Percentiles rank a stretch among this genome's conserved stretches.
phyloP scores from a whole-genome alignment of 1,140 invertebrate genomes.

The Papilio dardanus region DNA sequence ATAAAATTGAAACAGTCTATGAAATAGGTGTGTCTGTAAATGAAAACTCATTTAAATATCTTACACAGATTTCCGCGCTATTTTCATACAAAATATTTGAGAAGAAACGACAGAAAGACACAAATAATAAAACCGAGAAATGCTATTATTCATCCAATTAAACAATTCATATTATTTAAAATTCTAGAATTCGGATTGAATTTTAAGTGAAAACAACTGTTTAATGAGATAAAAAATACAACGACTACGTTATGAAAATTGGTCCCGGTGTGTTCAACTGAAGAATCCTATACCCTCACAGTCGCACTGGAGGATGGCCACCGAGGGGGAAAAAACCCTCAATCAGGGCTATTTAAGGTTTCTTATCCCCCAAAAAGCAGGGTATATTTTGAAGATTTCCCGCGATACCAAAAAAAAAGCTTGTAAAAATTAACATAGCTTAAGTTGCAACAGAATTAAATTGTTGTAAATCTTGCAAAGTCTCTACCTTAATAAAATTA shows the following conservation, averaged over 20 bases:
- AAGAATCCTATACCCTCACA: too few relatives aligned
- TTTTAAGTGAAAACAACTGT: background rate
- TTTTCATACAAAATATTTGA: slow-evolving; percentile 6
- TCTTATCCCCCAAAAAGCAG: too few relatives aligned
- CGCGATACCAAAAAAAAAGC: too few relatives aligned
- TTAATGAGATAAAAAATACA: too few relatives aligned
- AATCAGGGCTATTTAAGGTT: too few relatives aligned
- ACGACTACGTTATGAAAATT: too few relatives aligned
- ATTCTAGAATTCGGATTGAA: background rate
- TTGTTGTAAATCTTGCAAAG: background rate
- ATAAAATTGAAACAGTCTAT: background rate
- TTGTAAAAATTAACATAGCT: too few relatives aligned
- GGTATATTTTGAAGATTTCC: too few relatives aligned
- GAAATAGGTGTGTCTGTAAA: background rate
- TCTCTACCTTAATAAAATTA: background rate
- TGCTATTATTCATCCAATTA: background rate
- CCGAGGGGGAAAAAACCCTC: too few relatives aligned
- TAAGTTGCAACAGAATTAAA: background rate
- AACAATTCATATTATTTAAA: background rate
- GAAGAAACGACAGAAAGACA: background rate
- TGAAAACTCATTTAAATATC: background rate
- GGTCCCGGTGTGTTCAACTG: too few relatives aligned
- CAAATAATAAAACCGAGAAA: background rate
- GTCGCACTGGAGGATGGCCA: too few relatives aligned
- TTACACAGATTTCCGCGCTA: background rate